phyloP scores from a whole-genome alignment of 2,113 vertebrate species.

The Sebastes fasciatus region DNA sequence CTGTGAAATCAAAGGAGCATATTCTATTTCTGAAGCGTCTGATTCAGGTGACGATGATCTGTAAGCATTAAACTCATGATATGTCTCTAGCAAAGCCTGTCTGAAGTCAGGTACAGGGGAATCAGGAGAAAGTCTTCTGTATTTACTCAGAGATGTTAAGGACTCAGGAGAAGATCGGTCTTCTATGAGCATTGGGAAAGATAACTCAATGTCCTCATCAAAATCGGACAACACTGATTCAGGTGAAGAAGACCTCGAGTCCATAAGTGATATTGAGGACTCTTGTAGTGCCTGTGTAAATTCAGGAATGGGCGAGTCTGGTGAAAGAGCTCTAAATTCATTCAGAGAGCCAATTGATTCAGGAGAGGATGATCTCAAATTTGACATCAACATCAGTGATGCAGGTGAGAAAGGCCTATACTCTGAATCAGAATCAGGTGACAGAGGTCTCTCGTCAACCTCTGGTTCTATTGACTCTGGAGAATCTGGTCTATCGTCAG shows the following conservation, averaged over 20 bases:
- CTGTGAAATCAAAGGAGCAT: conserved; percentile 37
- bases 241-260: conserved; percentile 47
- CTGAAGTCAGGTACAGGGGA: conserved; percentile 55
- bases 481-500: not conserved
- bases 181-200: not conserved
- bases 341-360: conserved; percentile 54
- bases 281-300: not conserved
- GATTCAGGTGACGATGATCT: conserved; percentile 38
- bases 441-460: conserved; percentile 34
- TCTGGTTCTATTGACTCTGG: conserved; percentile 38
- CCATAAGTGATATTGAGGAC: not conserved
- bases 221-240: conserved; percentile 48
- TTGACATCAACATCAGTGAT: conserved; percentile 29
- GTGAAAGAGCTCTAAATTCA: conserved; percentile 45
- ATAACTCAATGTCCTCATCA: not conserved
- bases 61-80: not conserved
- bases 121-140: conserved; percentile 49
- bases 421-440: conserved; percentile 44
- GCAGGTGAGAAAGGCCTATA: conserved; percentile 48
- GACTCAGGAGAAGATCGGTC: conserved; percentile 53
- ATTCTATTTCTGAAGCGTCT: conserved; percentile 29
- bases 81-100: not conserved
- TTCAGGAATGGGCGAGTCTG: conserved; percentile 28
- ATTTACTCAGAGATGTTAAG: not conserved
- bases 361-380: conserved; percentile 57